phyloP scores from a whole-genome alignment of 2,797 vertebrate species.

The Numenius phaeopus region DNA sequence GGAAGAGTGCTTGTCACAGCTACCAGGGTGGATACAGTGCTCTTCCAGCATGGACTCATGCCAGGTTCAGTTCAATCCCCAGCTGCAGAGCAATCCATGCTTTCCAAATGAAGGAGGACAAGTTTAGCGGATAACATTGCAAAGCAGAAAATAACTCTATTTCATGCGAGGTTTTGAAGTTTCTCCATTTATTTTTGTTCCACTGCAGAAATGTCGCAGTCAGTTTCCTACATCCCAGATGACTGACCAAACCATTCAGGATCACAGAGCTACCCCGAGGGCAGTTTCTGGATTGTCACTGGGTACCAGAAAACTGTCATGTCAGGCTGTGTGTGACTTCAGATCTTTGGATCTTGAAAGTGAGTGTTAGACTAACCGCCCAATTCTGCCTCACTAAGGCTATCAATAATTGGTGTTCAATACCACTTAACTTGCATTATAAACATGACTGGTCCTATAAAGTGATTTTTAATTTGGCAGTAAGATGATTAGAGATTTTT shows the following conservation, averaged over 20 bases:
- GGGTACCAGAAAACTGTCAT: slow-evolving; percentile 49
- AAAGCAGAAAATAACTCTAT: slow-evolving; percentile 38
- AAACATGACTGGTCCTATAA: neutral
- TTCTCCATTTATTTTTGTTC: slow-evolving; percentile 29
- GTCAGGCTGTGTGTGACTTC: neutral
- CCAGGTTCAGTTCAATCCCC: neutral
- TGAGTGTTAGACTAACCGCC: neutral
- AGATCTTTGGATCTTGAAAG: neutral
- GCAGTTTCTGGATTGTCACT: slow-evolving; percentile 45
- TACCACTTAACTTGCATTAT: neutral
- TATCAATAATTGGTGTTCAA: neutral
- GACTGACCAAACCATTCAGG: slow-evolving; percentile 33
- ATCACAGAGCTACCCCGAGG: slow-evolving; percentile 12
- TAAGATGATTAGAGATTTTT: neutral
- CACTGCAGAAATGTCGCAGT: neutral
- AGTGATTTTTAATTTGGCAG: neutral
- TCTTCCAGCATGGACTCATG: neutral
- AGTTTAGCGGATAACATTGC: neutral
- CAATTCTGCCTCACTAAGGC: neutral
- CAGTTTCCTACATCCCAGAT: neutral
- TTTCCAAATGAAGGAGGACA: slow-evolving; percentile 18
- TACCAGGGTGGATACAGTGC: neutral
- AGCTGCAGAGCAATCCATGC: neutral
- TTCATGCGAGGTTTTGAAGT: neutral
- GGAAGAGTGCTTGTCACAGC: neutral